Evolutionary conservation across 2,797 vertebrate species (phyloP).

Genomic region (Thunnus albacares): DNA sequence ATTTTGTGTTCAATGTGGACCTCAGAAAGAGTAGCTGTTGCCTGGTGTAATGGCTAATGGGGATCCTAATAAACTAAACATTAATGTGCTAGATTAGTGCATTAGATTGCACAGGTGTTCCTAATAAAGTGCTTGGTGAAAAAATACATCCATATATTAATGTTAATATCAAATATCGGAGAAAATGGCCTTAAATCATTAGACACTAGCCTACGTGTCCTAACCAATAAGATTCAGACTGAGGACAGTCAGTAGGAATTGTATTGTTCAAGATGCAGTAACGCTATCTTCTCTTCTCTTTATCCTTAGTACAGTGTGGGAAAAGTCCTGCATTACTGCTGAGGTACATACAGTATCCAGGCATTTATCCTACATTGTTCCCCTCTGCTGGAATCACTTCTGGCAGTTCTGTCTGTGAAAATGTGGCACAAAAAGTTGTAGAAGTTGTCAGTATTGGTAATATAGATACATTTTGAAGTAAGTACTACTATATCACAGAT

Average conservation of each 20-base stretch:
- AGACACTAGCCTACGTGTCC: too few species aligned
- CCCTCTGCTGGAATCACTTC: not conserved
- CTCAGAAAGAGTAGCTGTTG: too few species aligned
- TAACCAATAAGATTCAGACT: not conserved
- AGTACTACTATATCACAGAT: too few species aligned
- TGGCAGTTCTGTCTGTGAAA: not conserved
- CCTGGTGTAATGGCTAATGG: too few species aligned
- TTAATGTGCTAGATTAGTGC: too few species aligned
- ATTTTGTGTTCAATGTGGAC: too few species aligned
- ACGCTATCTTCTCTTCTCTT: not conserved
- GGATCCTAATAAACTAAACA: too few species aligned
- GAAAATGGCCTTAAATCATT: not conserved
- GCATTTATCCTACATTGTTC: not conserved
- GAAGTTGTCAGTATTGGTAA: too few species aligned
- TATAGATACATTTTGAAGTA: too few species aligned
- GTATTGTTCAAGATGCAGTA: not conserved
- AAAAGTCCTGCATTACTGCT: not conserved
- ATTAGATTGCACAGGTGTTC: too few species aligned
- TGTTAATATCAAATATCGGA: not conserved
- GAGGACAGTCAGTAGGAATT: not conserved
- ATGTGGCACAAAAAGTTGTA: not conserved
- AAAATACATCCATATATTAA: not conserved
- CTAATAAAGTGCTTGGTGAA: not conserved
- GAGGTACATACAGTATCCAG: not conserved
- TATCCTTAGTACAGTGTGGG: not conserved